Evolutionary conservation across 2,797 vertebrate genomes (phyloP), one percentile per base, ranked within the genome.

Genomic region (Pygocentrus nattereri): DNA sequence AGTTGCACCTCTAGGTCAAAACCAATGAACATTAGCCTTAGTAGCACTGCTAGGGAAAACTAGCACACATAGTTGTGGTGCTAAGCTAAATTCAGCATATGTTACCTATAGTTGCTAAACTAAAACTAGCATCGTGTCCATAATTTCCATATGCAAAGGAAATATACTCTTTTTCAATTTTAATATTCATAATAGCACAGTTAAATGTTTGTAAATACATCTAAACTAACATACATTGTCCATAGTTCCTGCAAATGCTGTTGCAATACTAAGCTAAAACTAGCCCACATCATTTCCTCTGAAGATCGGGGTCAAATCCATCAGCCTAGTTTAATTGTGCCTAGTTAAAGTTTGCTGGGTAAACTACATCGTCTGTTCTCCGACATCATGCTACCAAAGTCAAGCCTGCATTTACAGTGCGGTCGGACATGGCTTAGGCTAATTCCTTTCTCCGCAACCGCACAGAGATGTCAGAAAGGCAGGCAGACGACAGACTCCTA

Each of bases 401-500:
- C 59, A 58, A 78, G 50, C 69, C 81, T 82, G 50, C 76, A 61
- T 73, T 82, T 75, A 81, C 34, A 56, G 54, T 38, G 73, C 23
- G 79, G 76, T 75, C 79, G 82, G 76, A 82, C 84, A 30, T 76
- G 64, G 83, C 76, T 84, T 61, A 47, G 65, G 41, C 34, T n/a
- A 72, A 81, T 81, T 84, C 83, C 80, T 76, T 69, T 82, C 70
- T 70, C 73, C 68, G 23, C 71, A 77, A 76, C 81, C 71, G 34
- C 71, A 72, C 72, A 78, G 67, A 84, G 72, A 73, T 73, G 78
- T 75, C 78, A 83, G 74, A 76, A 67, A 65, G 61, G 73, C 75
- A 49, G 81, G 75, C 74, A 87, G 72, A 71, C 76, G 44, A 54
- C 78, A 76, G 78, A 65, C 79, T 85, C 80, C 77, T 65, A 73